Base-by-base conservation (phyloP, 1,140 invertebrate species). In the Atta texana region DNA sequence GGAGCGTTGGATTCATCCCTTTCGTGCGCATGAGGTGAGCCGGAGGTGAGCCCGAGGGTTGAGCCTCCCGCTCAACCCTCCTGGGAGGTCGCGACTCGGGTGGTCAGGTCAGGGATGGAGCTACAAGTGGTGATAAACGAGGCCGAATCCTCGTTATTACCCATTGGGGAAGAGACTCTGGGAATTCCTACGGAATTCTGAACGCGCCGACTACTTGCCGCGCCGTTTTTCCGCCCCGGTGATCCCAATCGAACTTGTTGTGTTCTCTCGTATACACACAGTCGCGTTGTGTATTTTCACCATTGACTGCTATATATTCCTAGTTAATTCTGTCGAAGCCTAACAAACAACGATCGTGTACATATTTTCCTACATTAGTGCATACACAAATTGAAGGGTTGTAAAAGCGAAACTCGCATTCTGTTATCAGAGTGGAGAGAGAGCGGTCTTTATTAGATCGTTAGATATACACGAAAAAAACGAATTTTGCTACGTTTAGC, bases 91-190 rank as follows among this genome's bases (percentile, higher is more conserved):
- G 86, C 34, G 87, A 53, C 24, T 86, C 44, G 87, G 59, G 64
- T 76, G 88, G 85, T 87, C 88, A 91, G 92, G 90, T 92, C 92
- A 92, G 92, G 93, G 92, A 90, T 93, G 92, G 90, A 93, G 94
- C 94, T 93, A 95, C 94, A 95, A 95, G 94, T 95, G 94, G 94
- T 95, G 94, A 94, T 94, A 94, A 94, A 95, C 93, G 94, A 94
- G 93, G 93, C 92, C 91, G 92, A 94, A 93, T 92, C 92, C 92
- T 92, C 93, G 93, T 93, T 92, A 94, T 93, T 94, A 93, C 92
- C 92, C 93, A 93, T 93, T 93, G 89, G 88, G 80, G 92, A 89
- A 92, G 89, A 88, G 76, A 76, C 74, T 89, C 77, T 80, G 89
- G 77, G 89, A 88, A 91, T 91, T 90, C 81, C 89, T 82, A 68